Evolutionary conservation across 1,140 invertebrate genomes (phyloP), one percentile per base, ranked within the genome.

Genomic region (Spodoptera litura): DNA sequence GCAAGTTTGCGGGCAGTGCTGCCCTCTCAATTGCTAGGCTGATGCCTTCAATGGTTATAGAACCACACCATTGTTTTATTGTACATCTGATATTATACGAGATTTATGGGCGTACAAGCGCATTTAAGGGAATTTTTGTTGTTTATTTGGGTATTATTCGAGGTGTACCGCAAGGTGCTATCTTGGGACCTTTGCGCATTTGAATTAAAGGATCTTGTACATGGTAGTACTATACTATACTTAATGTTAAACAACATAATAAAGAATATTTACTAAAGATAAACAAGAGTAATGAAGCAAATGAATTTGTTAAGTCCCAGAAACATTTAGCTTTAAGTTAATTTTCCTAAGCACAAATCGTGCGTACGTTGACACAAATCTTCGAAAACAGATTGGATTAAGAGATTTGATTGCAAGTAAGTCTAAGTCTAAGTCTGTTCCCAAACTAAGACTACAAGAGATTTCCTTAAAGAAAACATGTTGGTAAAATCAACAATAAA

Each of bases 401-500:
- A 35, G 20, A 71, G 66, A 71, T 71, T 55, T 35, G 66, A 71
- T 71, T 71, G 68, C 52, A 71, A 71, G 61, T 38, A 31, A 62
- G 61, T 31, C 11, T 68, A n/a, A n/a, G n/a, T n/a, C n/a, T n/a
- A n/a, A n/a, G n/a, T n/a, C n/a, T n/a, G 66, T 70, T 55, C 8
- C 68, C 68, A 71, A 71, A 71, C 31, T 55, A 55, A 56, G 38
- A 59, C 10, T 49, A 76, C 44, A 55, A 51, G 49, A 44, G 35
- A 56, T 53, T 66, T 4, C 51, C 62, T 77, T 77, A 66, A 68
- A 77, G 49, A 62, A 77, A 68, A 68, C 49, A 77, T 56, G 61
- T 68, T 77, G 56, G 61, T 76, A 49, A 77, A 78, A 81, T 74
- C 71, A 53, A 77, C 71, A 74, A 75, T 82, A 82, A 74, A 80